Conservation (phyloP, 2,888 invertebrate species). For the Heteropelma amictum region DNA sequence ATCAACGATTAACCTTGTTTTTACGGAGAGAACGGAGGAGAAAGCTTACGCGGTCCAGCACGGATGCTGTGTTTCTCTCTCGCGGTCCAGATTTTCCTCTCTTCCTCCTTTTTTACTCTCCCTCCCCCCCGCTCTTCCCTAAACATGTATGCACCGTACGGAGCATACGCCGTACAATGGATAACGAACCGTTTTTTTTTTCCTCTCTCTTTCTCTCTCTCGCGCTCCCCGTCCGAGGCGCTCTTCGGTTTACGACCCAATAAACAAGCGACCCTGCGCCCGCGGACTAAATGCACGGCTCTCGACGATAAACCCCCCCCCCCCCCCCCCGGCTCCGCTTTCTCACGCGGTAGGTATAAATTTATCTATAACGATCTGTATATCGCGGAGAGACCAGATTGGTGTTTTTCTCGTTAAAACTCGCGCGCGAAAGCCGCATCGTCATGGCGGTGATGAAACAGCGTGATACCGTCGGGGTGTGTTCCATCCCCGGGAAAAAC, state of each 20-base stretch:
- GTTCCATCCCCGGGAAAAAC: slow-evolving; percentile 1
- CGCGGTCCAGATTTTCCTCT: slow-evolving; percentile 16
- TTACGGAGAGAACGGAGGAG: neutral
- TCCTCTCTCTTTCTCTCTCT: slow-evolving; percentile 19
- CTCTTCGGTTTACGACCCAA: slow-evolving; percentile 63
- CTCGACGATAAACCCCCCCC: slow-evolving; percentile 36
- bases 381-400: slow-evolving; percentile 56
- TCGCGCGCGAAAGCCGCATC: slow-evolving; percentile 53
- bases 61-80: neutral
- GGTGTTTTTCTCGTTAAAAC: slow-evolving; percentile 64
- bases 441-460: slow-evolving; percentile 18
- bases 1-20: neutral
- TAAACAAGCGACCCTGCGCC: slow-evolving; percentile 62
- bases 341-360: no score
- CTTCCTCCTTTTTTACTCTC: slow-evolving; percentile 2
- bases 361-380: slow-evolving; percentile 52
- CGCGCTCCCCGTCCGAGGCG: slow-evolving; percentile 51
- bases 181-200: slow-evolving; percentile 40
- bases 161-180: slow-evolving; percentile 27
- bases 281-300: slow-evolving; percentile 52
- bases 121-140: neutral
- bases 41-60: slow-evolving; percentile 4
- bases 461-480: slow-evolving; percentile 13
- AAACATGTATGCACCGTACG: no score
- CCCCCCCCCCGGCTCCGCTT: no score